Evolutionary conservation across 2,113 vertebrate genomes (phyloP).

Genomic region (Salvelinus fontinalis): DNA sequence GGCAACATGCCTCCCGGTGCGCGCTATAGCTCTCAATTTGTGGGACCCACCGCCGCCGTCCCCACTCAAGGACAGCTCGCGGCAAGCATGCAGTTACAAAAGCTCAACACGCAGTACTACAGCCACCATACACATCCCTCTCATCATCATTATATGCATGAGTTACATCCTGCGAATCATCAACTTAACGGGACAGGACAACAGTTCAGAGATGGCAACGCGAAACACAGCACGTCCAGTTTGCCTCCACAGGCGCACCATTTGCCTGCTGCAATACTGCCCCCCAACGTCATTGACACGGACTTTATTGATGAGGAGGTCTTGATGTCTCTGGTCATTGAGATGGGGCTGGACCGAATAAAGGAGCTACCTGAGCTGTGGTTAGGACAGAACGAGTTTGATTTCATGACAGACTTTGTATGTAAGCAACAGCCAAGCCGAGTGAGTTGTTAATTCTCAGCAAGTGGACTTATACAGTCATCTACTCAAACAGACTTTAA

Average conservation of each 20-base stretch:
- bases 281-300: slow-evolving; percentile 91
- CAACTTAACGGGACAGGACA: slow-evolving; percentile 82
- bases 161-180: slow-evolving; percentile 82
- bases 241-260: slow-evolving; percentile 75
- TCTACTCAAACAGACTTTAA: too few species aligned
- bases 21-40: slow-evolving; percentile 81
- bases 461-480: neutral
- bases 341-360: slow-evolving; percentile 91
- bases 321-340: slow-evolving; percentile 87
- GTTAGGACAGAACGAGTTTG: slow-evolving; percentile 90
- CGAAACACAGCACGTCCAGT: slow-evolving; percentile 75
- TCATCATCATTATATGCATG: slow-evolving; percentile 84
- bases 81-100: slow-evolving; percentile 89
- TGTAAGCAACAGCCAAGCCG: slow-evolving; percentile 89
- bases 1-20: slow-evolving; percentile 75
- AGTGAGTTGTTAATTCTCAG: slow-evolving; percentile 80
- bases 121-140: slow-evolving; percentile 78
- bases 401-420: slow-evolving; percentile 91
- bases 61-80: slow-evolving; percentile 79
- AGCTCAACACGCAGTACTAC: slow-evolving; percentile 90
- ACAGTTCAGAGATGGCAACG: slow-evolving; percentile 85
- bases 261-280: slow-evolving; percentile 84
- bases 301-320: slow-evolving; percentile 92
- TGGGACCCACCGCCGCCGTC: slow-evolving; percentile 67
- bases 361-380: slow-evolving; percentile 90